Evolutionary conservation across 2,113 vertebrate species (phyloP), one percentile per base, ranked within the genome.

Genomic region (Sciurus niger): DNA sequence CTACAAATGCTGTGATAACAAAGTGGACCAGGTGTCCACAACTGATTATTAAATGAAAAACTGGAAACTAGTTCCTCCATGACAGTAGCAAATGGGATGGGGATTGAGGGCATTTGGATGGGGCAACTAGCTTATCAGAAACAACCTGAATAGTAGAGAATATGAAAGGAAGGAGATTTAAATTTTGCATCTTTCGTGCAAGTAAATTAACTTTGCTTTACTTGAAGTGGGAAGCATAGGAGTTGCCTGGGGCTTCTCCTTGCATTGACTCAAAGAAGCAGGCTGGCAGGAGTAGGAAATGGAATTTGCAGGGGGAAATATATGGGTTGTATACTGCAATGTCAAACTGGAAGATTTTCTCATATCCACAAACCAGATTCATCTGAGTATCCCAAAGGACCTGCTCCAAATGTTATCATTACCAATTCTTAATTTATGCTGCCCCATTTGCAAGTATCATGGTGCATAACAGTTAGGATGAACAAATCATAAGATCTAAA

Each of bases 201-300:
- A 93, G 80, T 84, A 85, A 92, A 95, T 91, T 95, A 32, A n/a
- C 43, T 78, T 90, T 43, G 48, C 72, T 88, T 93, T 72, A 60
- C 48, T 84, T 90, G 65, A 96, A 89, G 82, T 20, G 55, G 30
- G 72, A 93, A 83, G 40, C 63, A 34, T 5, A 22, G 73, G 68
- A 77, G n/a, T 80, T 88, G 76, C 85, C 79, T 58, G 51, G 73
- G 95, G 73, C 70, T 51, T 70, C 60, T 85, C 72, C 70, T 43
- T 55, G n/a, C 84, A 51, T 40, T 77, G 76, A 28, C 79, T 93
- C 43, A 20, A 32, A 79, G 70, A 90, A 60, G 76, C 9, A 70
- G 95, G 32, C 84, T 94, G 53, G 32, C 46, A 46, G 55, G 58
- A 53, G 63, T 1, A 85, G 93, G 74, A 77, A 93, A 89, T 72